These are phyloP conservation scores for Petrolisthes cinctipes DNA, from an alignment of 2,888 invertebrate genomes.

Conservation along the genomic window DNA sequence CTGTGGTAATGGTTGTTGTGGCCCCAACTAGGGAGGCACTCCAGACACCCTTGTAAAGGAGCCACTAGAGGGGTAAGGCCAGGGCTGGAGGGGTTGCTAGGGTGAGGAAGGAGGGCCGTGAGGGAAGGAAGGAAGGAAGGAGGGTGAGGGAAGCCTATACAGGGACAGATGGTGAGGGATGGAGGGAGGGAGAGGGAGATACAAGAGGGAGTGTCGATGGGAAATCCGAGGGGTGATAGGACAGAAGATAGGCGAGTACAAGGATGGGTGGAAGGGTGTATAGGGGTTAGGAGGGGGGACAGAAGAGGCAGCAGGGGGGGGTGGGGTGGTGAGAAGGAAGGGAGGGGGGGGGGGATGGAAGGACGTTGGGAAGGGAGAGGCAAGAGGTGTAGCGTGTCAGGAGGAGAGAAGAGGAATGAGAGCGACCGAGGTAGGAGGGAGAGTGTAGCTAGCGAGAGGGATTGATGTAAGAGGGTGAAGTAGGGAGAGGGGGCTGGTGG, in stretches of 20 bases:
- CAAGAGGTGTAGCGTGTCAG: too few relatives aligned
- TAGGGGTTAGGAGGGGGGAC: background rate
- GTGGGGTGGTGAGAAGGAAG: background rate
- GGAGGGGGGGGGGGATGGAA: too few relatives aligned
- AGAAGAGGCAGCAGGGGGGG: background rate
- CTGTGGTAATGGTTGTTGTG: conserved; percentile 35
- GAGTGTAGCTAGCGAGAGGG: too few relatives aligned
- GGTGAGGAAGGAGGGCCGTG: background rate
- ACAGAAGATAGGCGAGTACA: background rate
- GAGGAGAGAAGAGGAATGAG: too few relatives aligned
- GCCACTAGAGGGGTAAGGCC: background rate
- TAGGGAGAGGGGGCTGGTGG: too few relatives aligned
- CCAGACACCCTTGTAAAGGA: background rate
- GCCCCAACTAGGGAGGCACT: conserved; percentile 5
- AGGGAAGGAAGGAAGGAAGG: background rate
- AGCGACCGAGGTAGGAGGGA: too few relatives aligned
- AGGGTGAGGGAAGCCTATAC: background rate
- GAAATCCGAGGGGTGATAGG: background rate
- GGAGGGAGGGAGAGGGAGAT: background rate
- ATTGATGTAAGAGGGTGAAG: too few relatives aligned
- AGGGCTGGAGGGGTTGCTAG: background rate
- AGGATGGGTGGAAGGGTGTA: background rate
- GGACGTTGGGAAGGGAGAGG: too few relatives aligned
- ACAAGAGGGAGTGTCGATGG: background rate
- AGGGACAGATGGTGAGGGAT: background rate